Base-by-base conservation (phyloP, 1,140 invertebrate species). In the Drosophila melanica region DNA sequence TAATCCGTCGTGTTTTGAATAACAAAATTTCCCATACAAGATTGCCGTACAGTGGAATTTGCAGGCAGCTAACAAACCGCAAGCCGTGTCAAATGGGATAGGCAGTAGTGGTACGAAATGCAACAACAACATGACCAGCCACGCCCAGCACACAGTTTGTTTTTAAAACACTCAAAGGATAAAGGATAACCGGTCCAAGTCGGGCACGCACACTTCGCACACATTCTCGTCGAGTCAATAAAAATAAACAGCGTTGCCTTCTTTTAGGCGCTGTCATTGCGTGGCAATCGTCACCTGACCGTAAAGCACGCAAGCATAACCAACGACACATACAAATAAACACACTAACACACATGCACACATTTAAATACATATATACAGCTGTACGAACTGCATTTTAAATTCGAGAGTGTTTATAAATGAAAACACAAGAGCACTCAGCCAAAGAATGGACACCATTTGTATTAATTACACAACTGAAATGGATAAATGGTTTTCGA, bases 1-100 rank as follows among this genome's bases (percentile, higher is more conserved):
- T 87, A 87, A 89, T 87, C 84, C 77, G 84, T 87, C 84, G 84
- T 87, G 84, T 87, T 89, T 87, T 89, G 84, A 87, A 87, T 87
- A 87, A 87, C 84, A 87, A 87, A 87, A 87, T 89, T 77, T 76
- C 58, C 79, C 54, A 84, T 74, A 77, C 76, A 76, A 87, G 82
- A 87, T 87, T 87, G 84, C 75, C 82, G 50, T 63, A 77, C 68
- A 63, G 72, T 77, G 84, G 82, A 87, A 82, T 89, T 85, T 65
- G 72, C 68, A 71, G 68, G 74, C 79, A 70, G 79, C 81, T 82
- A 86, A 86, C 81, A 86, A 82, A 87, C 84, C 84, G 79, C 82
- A 89, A 84, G 76, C 84, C 81, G 81, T 89, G 84, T 82, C 79
- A 81, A 86, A 79, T 87, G 84, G 71, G 75, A 87, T 58, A 80